Evolutionary conservation across 2,888 invertebrate genomes (phyloP).

Genomic region (Epistrophella euchroma): DNA sequence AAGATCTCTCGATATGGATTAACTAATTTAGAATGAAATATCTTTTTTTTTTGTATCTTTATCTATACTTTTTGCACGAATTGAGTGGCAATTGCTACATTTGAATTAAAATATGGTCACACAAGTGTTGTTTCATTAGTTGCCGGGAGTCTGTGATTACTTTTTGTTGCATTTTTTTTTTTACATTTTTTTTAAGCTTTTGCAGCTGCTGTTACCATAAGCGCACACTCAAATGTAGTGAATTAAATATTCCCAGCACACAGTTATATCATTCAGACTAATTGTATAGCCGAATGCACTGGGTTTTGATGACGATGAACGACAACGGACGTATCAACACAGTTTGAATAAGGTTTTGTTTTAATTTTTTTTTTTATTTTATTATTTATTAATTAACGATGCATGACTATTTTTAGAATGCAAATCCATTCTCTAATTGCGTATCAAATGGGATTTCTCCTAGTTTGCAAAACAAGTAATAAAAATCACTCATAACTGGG

Average conservation of each 20-base stretch:
- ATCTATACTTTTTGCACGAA: slow-evolving; percentile 6
- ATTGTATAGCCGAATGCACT: slow-evolving; percentile 16
- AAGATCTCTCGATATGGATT: slow-evolving; percentile 53
- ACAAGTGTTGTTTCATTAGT: slow-evolving; percentile 25
- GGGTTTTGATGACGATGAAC: slow-evolving; percentile 9
- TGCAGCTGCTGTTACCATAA: slow-evolving; percentile 24
- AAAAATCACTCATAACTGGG: slow-evolving; percentile 34
- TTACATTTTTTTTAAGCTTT: neutral
- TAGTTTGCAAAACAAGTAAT: slow-evolving; percentile 25
- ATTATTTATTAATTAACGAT: slow-evolving; percentile 51
- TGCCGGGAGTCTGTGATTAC: slow-evolving; percentile 17
- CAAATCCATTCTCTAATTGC: slow-evolving; percentile 55
- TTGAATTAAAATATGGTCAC: slow-evolving; percentile 68
- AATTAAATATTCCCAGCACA: slow-evolving; percentile 50
- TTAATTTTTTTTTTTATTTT: slow-evolving; percentile 10
- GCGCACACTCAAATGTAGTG: slow-evolving; percentile 19
- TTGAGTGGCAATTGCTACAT: slow-evolving; percentile 55
- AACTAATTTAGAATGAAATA: slow-evolving; percentile 70
- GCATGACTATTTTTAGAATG: slow-evolving; percentile 68
- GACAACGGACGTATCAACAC: slow-evolving; percentile 30
- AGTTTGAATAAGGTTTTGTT: slow-evolving; percentile 34
- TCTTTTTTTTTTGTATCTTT: slow-evolving; percentile 23
- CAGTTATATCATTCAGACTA: slow-evolving; percentile 40
- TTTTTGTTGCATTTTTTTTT: neutral
- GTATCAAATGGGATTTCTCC: slow-evolving; percentile 37